Conservation (phyloP, 92 coral and sea anemone genomes). For the Paragorgia papillata region DNA sequence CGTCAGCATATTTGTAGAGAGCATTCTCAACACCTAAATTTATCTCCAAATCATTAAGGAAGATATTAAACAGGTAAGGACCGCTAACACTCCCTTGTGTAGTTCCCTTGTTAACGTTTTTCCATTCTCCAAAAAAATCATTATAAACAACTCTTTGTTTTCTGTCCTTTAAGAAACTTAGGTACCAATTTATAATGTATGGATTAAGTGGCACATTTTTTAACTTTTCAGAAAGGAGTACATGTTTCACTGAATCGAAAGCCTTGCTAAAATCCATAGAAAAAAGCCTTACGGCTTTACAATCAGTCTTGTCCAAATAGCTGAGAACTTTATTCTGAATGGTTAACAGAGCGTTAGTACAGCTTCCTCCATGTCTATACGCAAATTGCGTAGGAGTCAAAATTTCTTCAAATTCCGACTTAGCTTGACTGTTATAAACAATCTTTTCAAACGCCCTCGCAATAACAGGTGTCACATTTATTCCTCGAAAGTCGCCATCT, state of each 20-base stretch:
- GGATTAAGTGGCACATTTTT: slow-evolving; percentile 28
- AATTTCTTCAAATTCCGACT: slow-evolving; percentile 19
- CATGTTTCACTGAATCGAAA: slow-evolving; percentile 34
- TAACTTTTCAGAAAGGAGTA: slow-evolving; percentile 23
- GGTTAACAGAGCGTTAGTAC: slow-evolving; percentile 6
- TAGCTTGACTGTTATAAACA: slow-evolving; percentile 39
- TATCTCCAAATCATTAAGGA: slow-evolving; percentile 24
- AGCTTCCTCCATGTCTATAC: background rate
- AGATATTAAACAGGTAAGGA: slow-evolving; percentile 23
- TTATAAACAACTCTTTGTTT: slow-evolving; percentile 21
- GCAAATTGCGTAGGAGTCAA: slow-evolving; percentile 9
- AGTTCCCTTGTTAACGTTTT: slow-evolving; percentile 21
- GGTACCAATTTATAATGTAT: slow-evolving; percentile 37
- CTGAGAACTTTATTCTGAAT: slow-evolving; percentile 10
- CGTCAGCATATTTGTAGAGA: slow-evolving; percentile 18
- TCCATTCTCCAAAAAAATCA: slow-evolving; percentile 10
- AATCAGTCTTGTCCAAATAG: slow-evolving; percentile 12
- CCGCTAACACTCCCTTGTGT: slow-evolving; percentile 38
- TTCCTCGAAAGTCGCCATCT: slow-evolving; percentile 42
- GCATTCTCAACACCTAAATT: background rate
- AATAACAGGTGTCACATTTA: slow-evolving; percentile 54
- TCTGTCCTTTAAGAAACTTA: slow-evolving; percentile 31
- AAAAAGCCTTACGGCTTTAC: slow-evolving; percentile 14
- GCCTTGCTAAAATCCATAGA: slow-evolving; percentile 23
- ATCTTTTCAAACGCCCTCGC: slow-evolving; percentile 54